These are phyloP conservation scores for Drosophila asahinai DNA, from an alignment of 1,140 invertebrate genomes.

Conservation along the genomic window DNA sequence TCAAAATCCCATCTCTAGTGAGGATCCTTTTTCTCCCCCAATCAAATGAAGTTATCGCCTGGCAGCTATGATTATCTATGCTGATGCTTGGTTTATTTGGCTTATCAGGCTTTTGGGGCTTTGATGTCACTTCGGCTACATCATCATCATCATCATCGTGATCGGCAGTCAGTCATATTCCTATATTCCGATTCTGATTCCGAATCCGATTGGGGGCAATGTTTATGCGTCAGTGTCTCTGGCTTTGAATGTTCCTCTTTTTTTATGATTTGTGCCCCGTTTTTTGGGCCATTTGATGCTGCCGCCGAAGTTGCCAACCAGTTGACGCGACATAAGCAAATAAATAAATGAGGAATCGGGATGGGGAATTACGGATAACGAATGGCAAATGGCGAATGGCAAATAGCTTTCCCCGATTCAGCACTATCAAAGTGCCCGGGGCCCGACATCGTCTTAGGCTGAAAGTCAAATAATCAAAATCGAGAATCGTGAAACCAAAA, in stretches of 20 bases:
- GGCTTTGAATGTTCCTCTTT: slow-evolving; percentile 28
- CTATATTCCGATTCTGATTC: not conserved
- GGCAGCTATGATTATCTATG: slow-evolving; percentile 46
- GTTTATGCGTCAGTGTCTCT: slow-evolving; percentile 63
- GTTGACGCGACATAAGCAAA: slow-evolving; percentile 78
- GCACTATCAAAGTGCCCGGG: slow-evolving; percentile 77
- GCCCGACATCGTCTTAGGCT: slow-evolving; percentile 56
- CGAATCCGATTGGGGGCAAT: slow-evolving; percentile 26
- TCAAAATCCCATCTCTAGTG: not conserved
- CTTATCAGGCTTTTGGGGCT: slow-evolving; percentile 66
- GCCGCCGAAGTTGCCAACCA: slow-evolving; percentile 73
- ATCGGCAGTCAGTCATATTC: slow-evolving; percentile 38
- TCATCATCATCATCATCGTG: slow-evolving; percentile 30
- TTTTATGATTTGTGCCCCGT: slow-evolving; percentile 14
- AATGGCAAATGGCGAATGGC: slow-evolving; percentile 52
- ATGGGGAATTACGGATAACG: slow-evolving; percentile 16
- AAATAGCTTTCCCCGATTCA: slow-evolving; percentile 61
- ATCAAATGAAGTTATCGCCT: slow-evolving; percentile 50
- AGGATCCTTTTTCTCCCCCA: not conserved
- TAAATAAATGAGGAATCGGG: slow-evolving; percentile 54
- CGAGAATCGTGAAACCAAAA: not conserved
- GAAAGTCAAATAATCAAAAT: slow-evolving; percentile 71
- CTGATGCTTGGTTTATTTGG: slow-evolving; percentile 72
- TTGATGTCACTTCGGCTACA: slow-evolving; percentile 66
- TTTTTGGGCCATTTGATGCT: slow-evolving; percentile 76